phyloP scores from a whole-genome alignment of 2,113 vertebrate genomes.

The Chionodraco myersi region DNA sequence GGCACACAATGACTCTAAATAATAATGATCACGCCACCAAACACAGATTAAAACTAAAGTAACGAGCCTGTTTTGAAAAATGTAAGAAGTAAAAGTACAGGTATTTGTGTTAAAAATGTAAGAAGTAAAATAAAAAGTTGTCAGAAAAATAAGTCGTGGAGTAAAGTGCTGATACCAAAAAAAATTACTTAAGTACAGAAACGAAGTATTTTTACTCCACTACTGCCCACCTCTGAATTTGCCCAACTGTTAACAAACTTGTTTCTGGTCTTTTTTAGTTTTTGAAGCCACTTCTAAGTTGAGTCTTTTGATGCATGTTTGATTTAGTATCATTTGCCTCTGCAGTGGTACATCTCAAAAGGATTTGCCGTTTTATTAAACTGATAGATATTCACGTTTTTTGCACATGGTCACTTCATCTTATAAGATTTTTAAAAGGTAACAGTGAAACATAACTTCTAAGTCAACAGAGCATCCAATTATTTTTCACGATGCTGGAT shows the following conservation, averaged over 20 bases:
- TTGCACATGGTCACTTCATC: background rate
- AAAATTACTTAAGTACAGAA: too few relatives aligned
- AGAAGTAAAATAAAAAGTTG: too few relatives aligned
- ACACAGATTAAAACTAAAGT: too few relatives aligned
- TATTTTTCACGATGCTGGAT: background rate
- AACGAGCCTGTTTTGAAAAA: too few relatives aligned
- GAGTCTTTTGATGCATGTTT: background rate
- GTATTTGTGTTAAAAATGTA: too few relatives aligned
- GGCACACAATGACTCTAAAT: too few relatives aligned
- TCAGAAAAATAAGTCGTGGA: too few relatives aligned
- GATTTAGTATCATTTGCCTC: background rate
- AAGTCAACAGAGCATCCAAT: background rate
- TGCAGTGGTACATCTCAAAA: background rate
- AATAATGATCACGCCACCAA: too few relatives aligned
- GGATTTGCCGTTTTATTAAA: background rate
- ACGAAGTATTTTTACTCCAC: too few relatives aligned
- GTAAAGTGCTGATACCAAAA: too few relatives aligned
- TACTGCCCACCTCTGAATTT: too few relatives aligned
- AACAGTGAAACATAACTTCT: background rate
- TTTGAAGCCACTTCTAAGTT: background rate
- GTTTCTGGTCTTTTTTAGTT: background rate
- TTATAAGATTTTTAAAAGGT: background rate
- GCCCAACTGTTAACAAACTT: background rate
- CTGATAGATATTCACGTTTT: background rate
- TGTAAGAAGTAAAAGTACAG: too few relatives aligned